These are phyloP conservation scores for Blomia tropicalis DNA, from an alignment of 2,888 invertebrate genomes.

Conservation along the genomic window DNA sequence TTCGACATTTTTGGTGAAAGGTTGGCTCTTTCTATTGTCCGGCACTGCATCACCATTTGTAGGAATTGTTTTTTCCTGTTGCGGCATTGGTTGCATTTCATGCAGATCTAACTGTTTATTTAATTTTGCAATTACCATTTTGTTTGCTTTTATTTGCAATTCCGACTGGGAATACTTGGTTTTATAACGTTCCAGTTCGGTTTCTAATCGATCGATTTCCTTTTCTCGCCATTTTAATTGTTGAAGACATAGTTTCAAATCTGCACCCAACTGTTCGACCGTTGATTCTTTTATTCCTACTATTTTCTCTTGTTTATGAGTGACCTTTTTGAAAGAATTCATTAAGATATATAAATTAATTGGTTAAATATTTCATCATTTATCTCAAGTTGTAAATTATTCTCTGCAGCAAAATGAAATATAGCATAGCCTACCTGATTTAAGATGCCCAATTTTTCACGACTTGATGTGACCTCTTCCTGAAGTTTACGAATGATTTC, in stretches of 20 bases:
- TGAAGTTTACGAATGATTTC: slow-evolving; percentile 25
- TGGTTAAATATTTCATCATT: background rate
- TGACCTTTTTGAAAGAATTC: slow-evolving; percentile 1
- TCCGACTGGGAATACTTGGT: slow-evolving; percentile 14
- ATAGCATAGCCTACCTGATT: slow-evolving; percentile 18
- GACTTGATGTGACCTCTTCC: slow-evolving; percentile 16
- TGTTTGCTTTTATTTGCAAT: slow-evolving; percentile 19
- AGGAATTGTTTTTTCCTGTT: background rate
- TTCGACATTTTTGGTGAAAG: background rate
- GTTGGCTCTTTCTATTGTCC: background rate
- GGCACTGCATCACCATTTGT: background rate
- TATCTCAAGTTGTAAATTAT: background rate
- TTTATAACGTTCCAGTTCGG: slow-evolving; percentile 10
- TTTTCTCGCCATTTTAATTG: slow-evolving; percentile 17
- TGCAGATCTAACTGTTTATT: slow-evolving; percentile 16
- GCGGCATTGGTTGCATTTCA: background rate
- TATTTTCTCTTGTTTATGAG: slow-evolving; percentile 24
- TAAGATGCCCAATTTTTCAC: slow-evolving; percentile 18
- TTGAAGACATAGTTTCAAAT: slow-evolving; percentile 20
- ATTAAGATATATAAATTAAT: background rate
- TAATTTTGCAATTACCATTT: slow-evolving; percentile 19
- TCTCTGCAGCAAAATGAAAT: background rate
- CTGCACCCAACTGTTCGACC: slow-evolving; percentile 13
- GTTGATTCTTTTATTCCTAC: slow-evolving; percentile 15
- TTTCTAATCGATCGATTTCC: slow-evolving; percentile 12